Conservation (phyloP, 2,113 vertebrate species). For the Empidonax traillii region DNA sequence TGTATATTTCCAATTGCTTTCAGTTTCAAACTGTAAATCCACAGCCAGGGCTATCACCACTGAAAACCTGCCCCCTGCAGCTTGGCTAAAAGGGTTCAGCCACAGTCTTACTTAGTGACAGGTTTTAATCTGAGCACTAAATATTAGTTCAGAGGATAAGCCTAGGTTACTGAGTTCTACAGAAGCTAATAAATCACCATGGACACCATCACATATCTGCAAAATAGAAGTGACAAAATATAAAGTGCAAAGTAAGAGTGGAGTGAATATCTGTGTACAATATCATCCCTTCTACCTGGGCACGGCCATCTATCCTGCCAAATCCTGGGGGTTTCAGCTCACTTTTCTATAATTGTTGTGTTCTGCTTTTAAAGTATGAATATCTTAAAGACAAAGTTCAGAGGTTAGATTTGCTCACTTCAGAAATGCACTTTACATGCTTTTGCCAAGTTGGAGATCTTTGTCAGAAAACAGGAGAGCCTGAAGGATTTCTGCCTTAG, state of each 20-base stretch:
- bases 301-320: neutral
- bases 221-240: neutral
- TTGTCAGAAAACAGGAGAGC: neutral
- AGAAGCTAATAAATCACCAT: neutral
- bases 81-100: neutral
- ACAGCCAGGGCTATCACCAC: neutral
- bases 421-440: neutral
- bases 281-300: neutral
- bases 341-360: neutral
- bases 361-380: neutral
- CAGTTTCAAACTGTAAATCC: neutral
- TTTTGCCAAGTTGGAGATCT: neutral
- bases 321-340: neutral
- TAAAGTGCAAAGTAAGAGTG: neutral
- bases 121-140: neutral
- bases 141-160: neutral
- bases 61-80: neutral
- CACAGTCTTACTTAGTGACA: neutral
- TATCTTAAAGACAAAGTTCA: neutral
- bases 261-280: neutral
- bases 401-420: neutral
- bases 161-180: neutral
- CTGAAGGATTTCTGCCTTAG: conserved; percentile 10
- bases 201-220: neutral
- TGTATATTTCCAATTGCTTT: neutral